Percentiles rank a stretch among this genome's conserved stretches.
These are phyloP conservation scores for Grantiella picta DNA, from an alignment of 2,113 vertebrate species.

Conservation along the genomic window DNA sequence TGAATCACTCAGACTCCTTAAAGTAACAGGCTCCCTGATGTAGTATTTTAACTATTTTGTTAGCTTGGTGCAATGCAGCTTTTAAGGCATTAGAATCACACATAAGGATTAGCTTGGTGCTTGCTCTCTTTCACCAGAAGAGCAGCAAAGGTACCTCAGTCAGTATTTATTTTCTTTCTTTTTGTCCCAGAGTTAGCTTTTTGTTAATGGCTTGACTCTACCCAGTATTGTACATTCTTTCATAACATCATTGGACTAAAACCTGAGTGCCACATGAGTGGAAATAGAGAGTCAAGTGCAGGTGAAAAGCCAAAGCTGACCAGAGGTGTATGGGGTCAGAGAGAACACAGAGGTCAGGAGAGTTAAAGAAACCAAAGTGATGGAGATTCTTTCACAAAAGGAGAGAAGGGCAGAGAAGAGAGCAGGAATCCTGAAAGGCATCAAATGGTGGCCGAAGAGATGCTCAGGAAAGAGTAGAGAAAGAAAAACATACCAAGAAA, in stretches of 20 bases:
- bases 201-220: not conserved
- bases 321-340: not conserved
- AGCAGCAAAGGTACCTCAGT: not conserved
- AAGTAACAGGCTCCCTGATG: not conserved
- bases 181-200: not conserved
- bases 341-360: not conserved
- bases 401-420: not conserved
- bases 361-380: not conserved
- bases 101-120: not conserved
- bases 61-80: not conserved
- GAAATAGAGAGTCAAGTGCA: not conserved
- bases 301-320: not conserved
- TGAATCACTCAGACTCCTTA: not conserved
- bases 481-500: not conserved
- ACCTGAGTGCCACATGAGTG: fast-evolving
- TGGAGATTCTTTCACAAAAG: not conserved
- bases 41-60: not conserved
- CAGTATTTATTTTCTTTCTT: not conserved
- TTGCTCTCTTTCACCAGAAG: not conserved
- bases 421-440: not conserved
- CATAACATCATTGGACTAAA: not conserved
- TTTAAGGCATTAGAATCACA: not conserved
- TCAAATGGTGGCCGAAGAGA: not conserved
- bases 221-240: not conserved
- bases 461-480: not conserved